These are phyloP conservation scores for Monoplex corrugatus DNA, from an alignment of 2,888 invertebrate genomes.

Conservation along the genomic window DNA sequence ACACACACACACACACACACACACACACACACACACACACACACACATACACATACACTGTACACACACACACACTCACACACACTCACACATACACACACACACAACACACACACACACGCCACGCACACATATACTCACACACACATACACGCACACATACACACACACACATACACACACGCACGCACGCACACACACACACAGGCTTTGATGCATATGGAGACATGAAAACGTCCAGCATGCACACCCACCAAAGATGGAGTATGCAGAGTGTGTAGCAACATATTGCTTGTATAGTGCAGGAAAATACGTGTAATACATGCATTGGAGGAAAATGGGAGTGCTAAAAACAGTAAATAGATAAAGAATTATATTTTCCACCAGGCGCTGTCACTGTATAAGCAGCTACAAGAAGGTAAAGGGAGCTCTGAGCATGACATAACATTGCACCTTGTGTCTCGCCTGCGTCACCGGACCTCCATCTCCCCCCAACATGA, in stretches of 20 bases:
- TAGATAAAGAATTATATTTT: neutral
- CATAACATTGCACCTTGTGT: neutral
- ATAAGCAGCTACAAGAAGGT: neutral
- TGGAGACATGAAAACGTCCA: too few species aligned
- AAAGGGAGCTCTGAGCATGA: neutral
- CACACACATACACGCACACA: neutral
- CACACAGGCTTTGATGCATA: neutral
- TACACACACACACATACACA: neutral
- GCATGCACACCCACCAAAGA: too few species aligned
- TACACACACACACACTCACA: neutral
- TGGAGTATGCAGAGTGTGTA: too few species aligned
- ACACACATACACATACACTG: neutral
- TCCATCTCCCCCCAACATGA: neutral
- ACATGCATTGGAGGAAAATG: too few species aligned
- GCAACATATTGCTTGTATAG: too few species aligned
- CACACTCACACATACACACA: neutral
- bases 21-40: slow-evolving; percentile 33
- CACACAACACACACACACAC: neutral
- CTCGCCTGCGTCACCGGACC: neutral
- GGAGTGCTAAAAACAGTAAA: too few species aligned
- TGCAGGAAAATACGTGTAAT: too few species aligned
- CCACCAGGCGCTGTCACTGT: neutral
- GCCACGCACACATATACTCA: neutral
- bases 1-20: slow-evolving; percentile 16
- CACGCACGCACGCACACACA: neutral